These are phyloP conservation scores for Spea hammondii DNA, from an alignment of 2,797 vertebrate species.

Conservation along the genomic window DNA sequence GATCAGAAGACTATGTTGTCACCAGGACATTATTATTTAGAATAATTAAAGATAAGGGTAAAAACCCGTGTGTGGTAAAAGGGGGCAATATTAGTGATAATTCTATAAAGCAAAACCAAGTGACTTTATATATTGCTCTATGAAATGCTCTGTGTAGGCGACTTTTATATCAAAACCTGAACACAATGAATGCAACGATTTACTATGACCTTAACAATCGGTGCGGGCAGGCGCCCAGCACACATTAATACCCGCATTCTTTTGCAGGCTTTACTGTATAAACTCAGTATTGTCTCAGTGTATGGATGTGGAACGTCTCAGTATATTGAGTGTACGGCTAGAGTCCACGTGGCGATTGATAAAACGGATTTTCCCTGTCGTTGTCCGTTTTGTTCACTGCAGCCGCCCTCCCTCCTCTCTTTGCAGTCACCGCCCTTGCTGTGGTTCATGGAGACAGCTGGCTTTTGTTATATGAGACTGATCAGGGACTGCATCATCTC, in stretches of 20 bases:
- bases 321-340: neutral
- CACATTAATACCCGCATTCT: neutral
- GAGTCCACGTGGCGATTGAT: constrained; percentile 61
- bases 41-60: no score
- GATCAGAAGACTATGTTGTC: no score
- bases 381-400: neutral
- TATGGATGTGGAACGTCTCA: neutral
- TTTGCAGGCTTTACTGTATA: neutral
- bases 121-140: no score
- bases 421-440: constrained; percentile 37
- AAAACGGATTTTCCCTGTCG: constrained; percentile 21
- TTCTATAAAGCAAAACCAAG: no score
- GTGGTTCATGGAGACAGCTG: constrained; percentile 44
- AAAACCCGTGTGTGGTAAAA: no score
- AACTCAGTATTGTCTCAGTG: neutral
- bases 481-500: constrained; percentile 19
- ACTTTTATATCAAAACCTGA: no score
- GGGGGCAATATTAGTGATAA: no score
- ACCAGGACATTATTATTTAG: no score
- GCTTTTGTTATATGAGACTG: constrained; percentile 58
- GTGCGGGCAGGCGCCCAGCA: neutral
- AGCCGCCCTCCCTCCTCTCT: constrained; percentile 57
- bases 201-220: neutral
- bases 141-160: no score
- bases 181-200: no score